Conservation (phyloP, 2,888 invertebrate species). For the Tipula unca region DNA sequence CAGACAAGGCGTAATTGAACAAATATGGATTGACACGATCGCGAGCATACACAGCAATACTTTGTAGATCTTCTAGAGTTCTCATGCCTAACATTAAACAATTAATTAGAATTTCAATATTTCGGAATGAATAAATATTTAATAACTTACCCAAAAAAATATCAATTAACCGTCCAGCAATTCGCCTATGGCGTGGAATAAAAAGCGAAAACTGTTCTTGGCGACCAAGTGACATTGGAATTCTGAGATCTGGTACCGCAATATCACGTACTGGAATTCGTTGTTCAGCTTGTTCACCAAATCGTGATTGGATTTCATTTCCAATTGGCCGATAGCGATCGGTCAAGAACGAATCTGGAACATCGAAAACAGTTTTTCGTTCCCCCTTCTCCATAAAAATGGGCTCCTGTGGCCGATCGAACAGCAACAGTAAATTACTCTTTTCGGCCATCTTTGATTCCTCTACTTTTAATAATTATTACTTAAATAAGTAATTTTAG, state of each 20-base stretch:
- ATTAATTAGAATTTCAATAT: too few species aligned
- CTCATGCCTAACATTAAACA: conserved; percentile 50
- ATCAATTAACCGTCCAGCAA: conserved; percentile 58
- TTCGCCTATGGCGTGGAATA: conserved; percentile 55
- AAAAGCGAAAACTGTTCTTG: conserved; percentile 64
- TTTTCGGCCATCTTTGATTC: conserved; percentile 32
- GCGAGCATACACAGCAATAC: conserved; percentile 59
- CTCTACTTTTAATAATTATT: not conserved
- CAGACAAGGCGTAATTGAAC: conserved; percentile 70
- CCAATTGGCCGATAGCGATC: conserved; percentile 46
- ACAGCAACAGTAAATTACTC: conserved; percentile 54
- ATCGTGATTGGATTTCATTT: conserved; percentile 48
- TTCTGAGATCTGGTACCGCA: conserved; percentile 52
- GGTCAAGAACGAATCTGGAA: conserved; percentile 53
- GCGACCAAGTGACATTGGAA: conserved; percentile 53
- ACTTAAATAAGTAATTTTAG: not conserved
- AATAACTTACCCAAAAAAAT: conserved; percentile 51
- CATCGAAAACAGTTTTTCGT: conserved; percentile 49
- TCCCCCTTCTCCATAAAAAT: conserved; percentile 68
- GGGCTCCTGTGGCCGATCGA: conserved; percentile 69
- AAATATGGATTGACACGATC: conserved; percentile 69
- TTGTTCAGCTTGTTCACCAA: conserved; percentile 46
- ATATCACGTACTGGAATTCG: conserved; percentile 52
- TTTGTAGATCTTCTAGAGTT: conserved; percentile 57
- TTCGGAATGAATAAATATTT: too few species aligned